A percentile compares a stretch with the other conserved stretches of the same genome.
These are phyloP conservation scores for Dysdera silvatica DNA, from an alignment of 1,140 invertebrate genomes.

Conservation along the genomic window DNA sequence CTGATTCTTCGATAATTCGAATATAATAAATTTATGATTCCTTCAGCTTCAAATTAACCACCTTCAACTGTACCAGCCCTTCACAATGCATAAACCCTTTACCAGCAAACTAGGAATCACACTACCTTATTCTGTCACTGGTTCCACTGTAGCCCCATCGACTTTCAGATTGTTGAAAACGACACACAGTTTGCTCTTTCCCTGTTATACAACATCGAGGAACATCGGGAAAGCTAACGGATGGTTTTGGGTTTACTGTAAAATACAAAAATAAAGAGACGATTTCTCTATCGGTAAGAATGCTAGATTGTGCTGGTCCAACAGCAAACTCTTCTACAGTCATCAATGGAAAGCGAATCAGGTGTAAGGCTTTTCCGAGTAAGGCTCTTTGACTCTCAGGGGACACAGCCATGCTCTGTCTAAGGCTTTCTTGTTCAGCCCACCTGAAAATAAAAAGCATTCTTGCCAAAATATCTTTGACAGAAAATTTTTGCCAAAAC, in stretches of 20 bases:
- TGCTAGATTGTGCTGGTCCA: slow-evolving; percentile 64
- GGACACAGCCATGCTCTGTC: slow-evolving; percentile 57
- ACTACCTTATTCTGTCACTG: slow-evolving; percentile 68
- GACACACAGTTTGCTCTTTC: slow-evolving; percentile 68
- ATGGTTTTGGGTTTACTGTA: slow-evolving; percentile 66
- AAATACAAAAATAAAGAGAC: slow-evolving; percentile 76
- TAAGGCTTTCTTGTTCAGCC: slow-evolving; percentile 68
- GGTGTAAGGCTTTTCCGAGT: slow-evolving; percentile 57
- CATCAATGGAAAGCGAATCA: slow-evolving; percentile 80
- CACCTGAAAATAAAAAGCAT: slow-evolving; percentile 51
- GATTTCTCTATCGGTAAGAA: slow-evolving; percentile 65
- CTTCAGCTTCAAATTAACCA: no score
- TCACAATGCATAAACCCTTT: background rate
- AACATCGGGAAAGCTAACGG: slow-evolving; percentile 60
- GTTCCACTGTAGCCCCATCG: slow-evolving; percentile 83
- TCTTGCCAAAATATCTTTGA: no score
- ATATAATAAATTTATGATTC: no score
- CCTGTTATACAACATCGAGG: slow-evolving; percentile 73
- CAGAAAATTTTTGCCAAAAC: no score
- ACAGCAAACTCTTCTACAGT: slow-evolving; percentile 77
- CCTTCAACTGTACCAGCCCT: background rate
- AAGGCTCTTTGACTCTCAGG: slow-evolving; percentile 62
- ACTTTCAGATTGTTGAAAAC: slow-evolving; percentile 71
- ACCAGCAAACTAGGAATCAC: background rate
- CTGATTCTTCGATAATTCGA: no score